Evolutionary conservation across 1,140 invertebrate species (phyloP), one percentile per base, ranked within the genome.

Genomic region (Drosophila watanabei): DNA sequence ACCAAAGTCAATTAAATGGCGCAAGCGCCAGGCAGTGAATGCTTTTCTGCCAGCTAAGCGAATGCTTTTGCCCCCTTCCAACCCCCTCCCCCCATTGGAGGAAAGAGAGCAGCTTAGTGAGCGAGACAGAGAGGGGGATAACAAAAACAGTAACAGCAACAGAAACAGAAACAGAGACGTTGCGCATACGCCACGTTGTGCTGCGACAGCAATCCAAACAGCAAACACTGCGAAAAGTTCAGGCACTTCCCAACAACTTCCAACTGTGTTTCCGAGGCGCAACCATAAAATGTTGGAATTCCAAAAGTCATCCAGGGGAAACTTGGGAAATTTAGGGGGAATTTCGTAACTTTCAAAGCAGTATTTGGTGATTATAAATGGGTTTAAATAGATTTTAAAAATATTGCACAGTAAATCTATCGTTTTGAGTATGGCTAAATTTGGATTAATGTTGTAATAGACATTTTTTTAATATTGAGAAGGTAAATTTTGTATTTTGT

Each of bases 101-200:
- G 43, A 13, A 20, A 52, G 43, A 33, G 58, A 8, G 33, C 37
- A 39, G 54, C 32, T 24, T 7, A 8, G 4, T 48, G 13, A 7
- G 13, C 1, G 24, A 11, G 24, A 56, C 11, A 41, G 52, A 52
- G 45, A n/a, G 24, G 49, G 46, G 51, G 49, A 48, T 4, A 48
- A 48, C 16, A 57, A 16, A 66, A 45, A 45, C 28, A 43, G 51
- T 9, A 33, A 43, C 41, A 18, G n/a, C 3, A 52, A 39, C 30
- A 57, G 63, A 5, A 35, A 57, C 51, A 52, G 51, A 46, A 51
- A 63, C 46, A 61, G 51, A 65, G 68, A 88, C 51, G 60, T 88
- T 89, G 81, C 85, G 85, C 85, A 88, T 88, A 88, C 85, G 85
- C 81, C 86, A 89, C 73, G 86, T 82, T 89, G 66, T 82, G 84